Percentiles rank a stretch among this genome's conserved stretches.
Conservation (phyloP, 2,888 invertebrate genomes). For the Drosophila villosipedis region DNA sequence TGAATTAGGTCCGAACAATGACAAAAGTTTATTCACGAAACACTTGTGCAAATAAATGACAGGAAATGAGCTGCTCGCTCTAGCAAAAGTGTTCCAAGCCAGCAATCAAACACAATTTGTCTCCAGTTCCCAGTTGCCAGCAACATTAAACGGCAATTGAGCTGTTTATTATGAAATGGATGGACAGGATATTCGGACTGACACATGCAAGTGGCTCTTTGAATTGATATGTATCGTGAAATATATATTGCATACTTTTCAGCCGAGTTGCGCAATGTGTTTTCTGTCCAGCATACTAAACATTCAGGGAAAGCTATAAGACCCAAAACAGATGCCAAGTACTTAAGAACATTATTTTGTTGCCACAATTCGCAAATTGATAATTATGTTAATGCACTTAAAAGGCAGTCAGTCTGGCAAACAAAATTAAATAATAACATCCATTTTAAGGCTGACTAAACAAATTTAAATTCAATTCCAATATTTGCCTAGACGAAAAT, state of each 20-base stretch:
- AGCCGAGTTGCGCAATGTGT: conserved; percentile 36
- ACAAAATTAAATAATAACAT: neutral
- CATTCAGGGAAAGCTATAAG: neutral
- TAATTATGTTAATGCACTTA: conserved; percentile 21
- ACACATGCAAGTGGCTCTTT: conserved; percentile 4
- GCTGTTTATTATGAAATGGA: conserved; percentile 2
- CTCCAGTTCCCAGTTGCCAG: conserved; percentile 10
- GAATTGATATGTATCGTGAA: conserved; percentile 45
- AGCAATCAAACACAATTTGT: conserved; percentile 18
- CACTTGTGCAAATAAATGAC: conserved; percentile 51
- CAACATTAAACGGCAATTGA: conserved; percentile 42
- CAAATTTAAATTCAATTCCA: conserved; percentile 19
- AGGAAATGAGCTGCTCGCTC: conserved; percentile 35
- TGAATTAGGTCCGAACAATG: conserved; percentile 11
- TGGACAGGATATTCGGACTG: conserved; percentile 8
- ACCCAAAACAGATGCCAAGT: neutral
- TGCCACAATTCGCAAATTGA: neutral
- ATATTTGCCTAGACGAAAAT: conserved; percentile 30
- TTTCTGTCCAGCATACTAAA: neutral
- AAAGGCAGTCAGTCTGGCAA: neutral
- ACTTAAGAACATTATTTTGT: neutral
- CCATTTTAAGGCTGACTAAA: conserved; percentile 2
- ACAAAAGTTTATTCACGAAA: conserved; percentile 2
- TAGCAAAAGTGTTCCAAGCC: neutral
- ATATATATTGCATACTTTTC: conserved; percentile 67